Percentiles rank a stretch among this genome's conserved stretches.
phyloP scores from a whole-genome alignment of 2,797 vertebrate species.

The Oreonectes daqikongensis region DNA sequence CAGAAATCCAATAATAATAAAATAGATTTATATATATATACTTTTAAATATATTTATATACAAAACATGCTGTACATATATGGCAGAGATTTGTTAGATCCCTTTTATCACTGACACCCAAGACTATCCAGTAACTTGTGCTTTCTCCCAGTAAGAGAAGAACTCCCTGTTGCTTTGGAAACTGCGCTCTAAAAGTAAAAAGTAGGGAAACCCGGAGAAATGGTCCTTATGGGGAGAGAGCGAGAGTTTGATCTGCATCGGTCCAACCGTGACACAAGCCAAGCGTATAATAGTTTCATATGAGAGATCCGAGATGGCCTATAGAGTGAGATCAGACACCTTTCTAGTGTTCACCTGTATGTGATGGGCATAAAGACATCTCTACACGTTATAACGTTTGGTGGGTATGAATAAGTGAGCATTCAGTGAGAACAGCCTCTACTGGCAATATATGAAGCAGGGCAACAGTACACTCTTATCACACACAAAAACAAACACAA shows the following conservation, averaged over 20 bases:
- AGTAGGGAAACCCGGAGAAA: conserved; percentile 43
- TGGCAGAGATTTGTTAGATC: conserved; percentile 73
- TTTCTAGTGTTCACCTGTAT: conserved; percentile 33
- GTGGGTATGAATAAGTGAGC: neutral
- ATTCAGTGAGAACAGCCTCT: conserved; percentile 2
- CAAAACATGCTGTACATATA: conserved; percentile 80
- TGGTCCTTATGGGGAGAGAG: conserved; percentile 61
- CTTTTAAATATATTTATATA: conserved; percentile 82
- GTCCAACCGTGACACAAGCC: conserved; percentile 52
- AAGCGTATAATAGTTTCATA: conserved; percentile 14
- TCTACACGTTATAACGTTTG: neutral
- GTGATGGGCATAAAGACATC: neutral
- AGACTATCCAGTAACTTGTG: conserved; percentile 76
- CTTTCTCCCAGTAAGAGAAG: conserved; percentile 65
- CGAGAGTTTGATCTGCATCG: conserved; percentile 65
- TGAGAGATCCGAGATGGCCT: conserved; percentile 36
- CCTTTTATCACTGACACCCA: conserved; percentile 73
- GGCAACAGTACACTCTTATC: neutral
- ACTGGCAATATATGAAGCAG: conserved; percentile 10
- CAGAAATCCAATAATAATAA: conserved; percentile 79
- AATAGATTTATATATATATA: conserved; percentile 79
- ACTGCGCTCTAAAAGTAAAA: conserved; percentile 48
- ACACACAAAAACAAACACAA: neutral
- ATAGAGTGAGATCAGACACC: conserved; percentile 1
- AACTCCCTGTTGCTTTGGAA: conserved; percentile 68